Conservation (phyloP, 2,888 invertebrate genomes). For the Orchesellides sinensis region DNA sequence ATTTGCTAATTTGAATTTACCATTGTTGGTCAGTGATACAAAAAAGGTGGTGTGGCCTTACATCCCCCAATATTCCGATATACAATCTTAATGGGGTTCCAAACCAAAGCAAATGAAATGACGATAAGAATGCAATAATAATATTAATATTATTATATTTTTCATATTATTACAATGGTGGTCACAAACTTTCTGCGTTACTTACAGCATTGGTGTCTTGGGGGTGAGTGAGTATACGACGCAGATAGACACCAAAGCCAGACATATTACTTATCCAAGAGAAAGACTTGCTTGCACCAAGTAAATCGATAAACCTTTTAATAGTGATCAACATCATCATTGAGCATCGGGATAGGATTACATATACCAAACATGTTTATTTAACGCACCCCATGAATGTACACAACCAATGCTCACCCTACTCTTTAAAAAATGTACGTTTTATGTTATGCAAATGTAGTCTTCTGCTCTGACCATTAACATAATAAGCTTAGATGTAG, state of each 20-base stretch:
- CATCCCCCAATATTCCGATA: too few relatives aligned
- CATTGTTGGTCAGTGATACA: too few relatives aligned
- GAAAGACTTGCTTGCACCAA: not conserved
- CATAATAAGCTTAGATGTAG: not conserved
- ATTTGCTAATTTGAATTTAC: too few relatives aligned
- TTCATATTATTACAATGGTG: not conserved
- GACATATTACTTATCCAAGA: constrained; percentile 18
- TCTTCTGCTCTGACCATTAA: not conserved
- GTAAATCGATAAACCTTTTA: constrained; percentile 14
- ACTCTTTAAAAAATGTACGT: not conserved
- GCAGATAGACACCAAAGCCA: too few relatives aligned
- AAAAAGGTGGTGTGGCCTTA: too few relatives aligned
- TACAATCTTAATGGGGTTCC: too few relatives aligned
- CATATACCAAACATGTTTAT: not conserved
- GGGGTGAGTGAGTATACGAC: too few relatives aligned
- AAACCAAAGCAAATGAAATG: too few relatives aligned
- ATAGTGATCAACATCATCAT: not conserved
- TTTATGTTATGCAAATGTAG: not conserved
- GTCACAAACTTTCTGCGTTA: not conserved
- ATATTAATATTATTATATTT: not conserved
- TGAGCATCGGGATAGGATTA: not conserved
- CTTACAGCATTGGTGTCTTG: not conserved
- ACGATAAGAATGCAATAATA: not conserved
- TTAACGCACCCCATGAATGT: constrained; percentile 16
- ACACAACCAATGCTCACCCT: too few relatives aligned